Conservation (phyloP, 2,888 invertebrate species). For the Chloroclystis v-ata region DNA sequence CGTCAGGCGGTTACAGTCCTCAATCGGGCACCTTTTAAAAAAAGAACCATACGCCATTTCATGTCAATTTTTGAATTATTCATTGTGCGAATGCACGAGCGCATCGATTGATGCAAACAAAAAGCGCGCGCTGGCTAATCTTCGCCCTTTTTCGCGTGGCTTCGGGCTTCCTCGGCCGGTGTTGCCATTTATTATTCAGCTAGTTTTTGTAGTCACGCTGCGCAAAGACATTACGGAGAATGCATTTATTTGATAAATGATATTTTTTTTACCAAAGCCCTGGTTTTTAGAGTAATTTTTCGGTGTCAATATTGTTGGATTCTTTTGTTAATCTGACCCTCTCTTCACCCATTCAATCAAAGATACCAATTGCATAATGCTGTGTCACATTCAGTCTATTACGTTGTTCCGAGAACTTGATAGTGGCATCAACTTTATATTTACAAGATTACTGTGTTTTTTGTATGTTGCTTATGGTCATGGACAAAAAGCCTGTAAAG, state of each 20-base stretch:
- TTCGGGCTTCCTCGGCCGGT: conserved; percentile 65
- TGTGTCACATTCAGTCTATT: conserved; percentile 51
- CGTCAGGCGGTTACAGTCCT: conserved; percentile 78
- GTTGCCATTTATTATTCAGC: conserved; percentile 76
- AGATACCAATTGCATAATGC: conserved; percentile 45
- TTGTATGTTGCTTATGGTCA: conserved; percentile 35
- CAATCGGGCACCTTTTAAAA: conserved; percentile 78
- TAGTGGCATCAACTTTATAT: conserved; percentile 49
- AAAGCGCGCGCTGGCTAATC: conserved; percentile 75
- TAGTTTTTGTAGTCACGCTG: conserved; percentile 75
- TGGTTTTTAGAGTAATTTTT: conserved; percentile 57
- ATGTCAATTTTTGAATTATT: conserved; percentile 79
- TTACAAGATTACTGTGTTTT: conserved; percentile 48
- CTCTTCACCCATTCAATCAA: conserved; percentile 56
- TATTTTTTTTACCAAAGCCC: conserved; percentile 48
- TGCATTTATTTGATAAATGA: conserved; percentile 76
- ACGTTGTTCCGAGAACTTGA: conserved; percentile 50
- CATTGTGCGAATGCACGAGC: conserved; percentile 77
- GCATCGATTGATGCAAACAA: conserved; percentile 79
- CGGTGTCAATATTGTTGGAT: conserved; percentile 56
- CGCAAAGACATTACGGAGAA: conserved; percentile 71
- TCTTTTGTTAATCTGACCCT: conserved; percentile 51
- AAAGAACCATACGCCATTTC: conserved; percentile 79
- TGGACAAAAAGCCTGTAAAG: conserved; percentile 37
- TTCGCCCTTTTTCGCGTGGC: conserved; percentile 68